Conservation (phyloP, 2,113 vertebrate species). For the Calypte anna region DNA sequence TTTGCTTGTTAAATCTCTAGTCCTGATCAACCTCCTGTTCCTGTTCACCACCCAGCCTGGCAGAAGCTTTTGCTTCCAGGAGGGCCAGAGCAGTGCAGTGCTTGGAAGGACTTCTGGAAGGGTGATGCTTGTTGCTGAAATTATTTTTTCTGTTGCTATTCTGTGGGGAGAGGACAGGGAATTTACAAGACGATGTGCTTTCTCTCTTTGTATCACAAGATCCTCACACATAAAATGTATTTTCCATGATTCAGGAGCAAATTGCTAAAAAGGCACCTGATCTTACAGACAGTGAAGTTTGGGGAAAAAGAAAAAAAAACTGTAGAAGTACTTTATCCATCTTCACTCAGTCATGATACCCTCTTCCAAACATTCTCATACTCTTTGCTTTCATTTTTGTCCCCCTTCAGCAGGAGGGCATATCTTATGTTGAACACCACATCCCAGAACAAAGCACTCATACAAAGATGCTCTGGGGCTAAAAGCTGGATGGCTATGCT, state of each 20-base stretch:
- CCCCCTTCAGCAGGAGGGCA: background rate
- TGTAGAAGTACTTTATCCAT: background rate
- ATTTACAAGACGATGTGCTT: background rate
- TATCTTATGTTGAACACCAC: background rate
- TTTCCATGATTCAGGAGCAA: conserved; percentile 33
- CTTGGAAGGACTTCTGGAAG: background rate
- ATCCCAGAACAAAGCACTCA: background rate
- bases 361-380: background rate
- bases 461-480: background rate
- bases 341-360: too few relatives aligned
- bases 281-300: conserved; percentile 42
- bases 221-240: background rate
- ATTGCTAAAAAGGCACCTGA: background rate
- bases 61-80: background rate
- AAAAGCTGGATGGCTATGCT: background rate
- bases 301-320: background rate
- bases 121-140: background rate
- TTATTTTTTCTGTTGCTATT: background rate
- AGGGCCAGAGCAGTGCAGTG: background rate
- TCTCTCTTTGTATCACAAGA: background rate
- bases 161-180: background rate
- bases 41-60: background rate
- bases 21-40: background rate
- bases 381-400: background rate
- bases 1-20: background rate